Base-by-base conservation (phyloP, 2,113 vertebrate species). In the Apus apus region DNA sequence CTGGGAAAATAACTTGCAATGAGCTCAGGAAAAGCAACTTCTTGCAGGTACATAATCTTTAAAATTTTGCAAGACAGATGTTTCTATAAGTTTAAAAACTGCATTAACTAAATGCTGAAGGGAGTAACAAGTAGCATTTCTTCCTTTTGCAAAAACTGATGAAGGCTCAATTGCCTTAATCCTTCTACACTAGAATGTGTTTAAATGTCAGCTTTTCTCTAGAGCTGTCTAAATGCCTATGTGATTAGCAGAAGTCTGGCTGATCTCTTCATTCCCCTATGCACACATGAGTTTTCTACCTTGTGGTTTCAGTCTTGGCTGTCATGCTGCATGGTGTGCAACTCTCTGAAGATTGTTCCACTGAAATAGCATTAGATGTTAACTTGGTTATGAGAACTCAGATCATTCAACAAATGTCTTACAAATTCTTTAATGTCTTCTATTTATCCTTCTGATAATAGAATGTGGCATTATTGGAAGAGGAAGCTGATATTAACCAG, bases 21-120 rank as follows among this genome's bases (percentile, higher is more conserved):
- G 99, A 99, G 90, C 99, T 99, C 57, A 98, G 99, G 90, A 99
- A 98, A 98, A 99, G 99, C 97, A 98, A 97, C 73, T 99, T 99
- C 96, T 98, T 99, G 60, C 99, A 99, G 98, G 99, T 99, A 93
- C 5, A 0, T 45, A 54, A 38, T 25, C 30, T 21, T 22, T 87
- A 79, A 61, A 76, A 62, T 70, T 53, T 85, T 88, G 11, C 45
- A 40, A 85, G 65, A 30, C 12, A 27, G 34, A 4, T 62, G 43
- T 62, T 82, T 73, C 56, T 73, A 11, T 14, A 66, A 30, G 36
- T 51, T 87, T 85, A 48, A 58, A 77, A 88, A 36, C 4, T 32
- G 36, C 21, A 32, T 75, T 70, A 70, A 54, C 38, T 82, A 73
- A 79, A 74, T 34, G 34, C 23, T 66, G 62, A 54, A 72, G 43